These are phyloP conservation scores for Lucilia sericata DNA, from an alignment of 1,140 invertebrate species.

Conservation along the genomic window DNA sequence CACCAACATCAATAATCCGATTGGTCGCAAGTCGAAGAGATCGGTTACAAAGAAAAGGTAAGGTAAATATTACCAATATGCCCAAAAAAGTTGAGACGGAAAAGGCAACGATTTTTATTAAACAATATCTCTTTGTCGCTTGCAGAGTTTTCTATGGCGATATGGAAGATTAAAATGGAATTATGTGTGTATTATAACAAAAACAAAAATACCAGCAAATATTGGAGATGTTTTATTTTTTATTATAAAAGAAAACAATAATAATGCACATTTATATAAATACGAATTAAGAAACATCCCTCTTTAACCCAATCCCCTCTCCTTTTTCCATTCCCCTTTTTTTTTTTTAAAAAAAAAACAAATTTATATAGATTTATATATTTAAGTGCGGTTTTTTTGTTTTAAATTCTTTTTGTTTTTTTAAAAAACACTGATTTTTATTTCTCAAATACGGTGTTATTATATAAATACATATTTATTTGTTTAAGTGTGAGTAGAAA, in stretches of 20 bases:
- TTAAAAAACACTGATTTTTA: not conserved
- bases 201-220: not conserved
- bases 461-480: not conserved
- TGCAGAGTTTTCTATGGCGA: slow-evolving; percentile 48
- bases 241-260: not conserved
- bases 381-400: no score
- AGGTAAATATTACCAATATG: slow-evolving; percentile 36
- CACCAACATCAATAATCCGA: slow-evolving; percentile 57
- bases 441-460: not conserved
- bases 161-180: slow-evolving; percentile 46
- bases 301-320: no score
- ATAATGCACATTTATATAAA: not conserved
- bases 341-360: no score
- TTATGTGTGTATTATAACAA: not conserved
- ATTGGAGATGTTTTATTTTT: slow-evolving; percentile 12
- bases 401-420: not conserved
- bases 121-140: slow-evolving; percentile 22
- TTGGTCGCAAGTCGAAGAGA: slow-evolving; percentile 62
- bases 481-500: not conserved
- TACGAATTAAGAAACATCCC: not conserved
- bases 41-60: slow-evolving; percentile 60
- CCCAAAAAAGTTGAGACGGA: not conserved
- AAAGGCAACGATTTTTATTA: not conserved
- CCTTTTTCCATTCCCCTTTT: no score
- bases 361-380: no score